Base-by-base conservation (phyloP, 1,140 invertebrate genomes). In the Lordiphosa mommai region DNA sequence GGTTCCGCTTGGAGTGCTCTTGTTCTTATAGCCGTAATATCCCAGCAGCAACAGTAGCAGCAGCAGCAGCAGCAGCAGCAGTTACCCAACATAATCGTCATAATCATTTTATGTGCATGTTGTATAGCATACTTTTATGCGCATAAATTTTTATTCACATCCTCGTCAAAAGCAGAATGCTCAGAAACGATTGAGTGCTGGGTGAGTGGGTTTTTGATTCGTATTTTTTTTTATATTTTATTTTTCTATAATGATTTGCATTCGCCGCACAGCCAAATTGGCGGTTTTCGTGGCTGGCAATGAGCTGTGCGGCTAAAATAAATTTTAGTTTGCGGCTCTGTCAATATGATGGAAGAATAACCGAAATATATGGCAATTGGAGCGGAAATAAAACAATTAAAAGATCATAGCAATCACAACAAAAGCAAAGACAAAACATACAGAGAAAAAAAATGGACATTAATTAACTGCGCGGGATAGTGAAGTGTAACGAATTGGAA, bases 31-130 rank as follows among this genome's bases (percentile, higher is more conserved):
- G 36, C 49, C 33, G 29, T 67, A 60, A 53, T 55, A 61, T 70
- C 29, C 51, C 40, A 46, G 14, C 27, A 52, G 20, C n/a, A 52
- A 23, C 50, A 33, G 23, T 27, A 61, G 38, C 49, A 32, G 20
- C 30, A 60, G 37, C n/a, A 59, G 36, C 13, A 48, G 9, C 50
- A 52, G 20, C n/a, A 52, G 30, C 50, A 33, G 23, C 32, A 61
- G 38, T 46, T 34, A 37, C 16, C 16, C 53, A 59, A 61, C 61
- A 76, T 82, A 80, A 82, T 82, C 76, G 76, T 82, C 77, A 76
- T 82, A 82, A 82, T 82, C 76, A 84, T 84, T 84, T 82, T 82
- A 82, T 84, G 76, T 58, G 61, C 63, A 77, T 82, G 72, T 72
- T 68, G 69, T 77, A 61, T 77, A 64, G 61, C 76, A 77, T 72